These are phyloP conservation scores for Scleropages formosus DNA, from an alignment of 2,797 vertebrate genomes.

Conservation along the genomic window DNA sequence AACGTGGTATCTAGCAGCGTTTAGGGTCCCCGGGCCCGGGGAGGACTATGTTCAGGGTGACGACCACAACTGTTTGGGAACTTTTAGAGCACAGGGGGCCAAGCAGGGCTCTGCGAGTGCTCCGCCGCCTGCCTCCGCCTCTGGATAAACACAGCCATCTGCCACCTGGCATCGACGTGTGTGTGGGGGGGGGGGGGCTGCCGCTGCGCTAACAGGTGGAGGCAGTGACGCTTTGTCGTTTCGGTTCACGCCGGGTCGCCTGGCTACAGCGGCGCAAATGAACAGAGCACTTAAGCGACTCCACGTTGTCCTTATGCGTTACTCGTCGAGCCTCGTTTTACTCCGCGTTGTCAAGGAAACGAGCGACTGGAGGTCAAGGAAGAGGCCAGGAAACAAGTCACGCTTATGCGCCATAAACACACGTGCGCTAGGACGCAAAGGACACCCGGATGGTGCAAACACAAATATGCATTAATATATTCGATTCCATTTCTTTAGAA, in stretches of 20 bases:
- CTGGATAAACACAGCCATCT: conserved; percentile 41
- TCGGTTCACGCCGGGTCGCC: conserved; percentile 26
- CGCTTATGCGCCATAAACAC: conserved; percentile 10
- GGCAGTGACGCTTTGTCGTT: conserved; percentile 22
- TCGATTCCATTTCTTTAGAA: no score
- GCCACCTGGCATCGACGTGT: conserved; percentile 4
- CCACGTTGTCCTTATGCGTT: conserved; percentile 35
- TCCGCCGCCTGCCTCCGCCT: background rate
- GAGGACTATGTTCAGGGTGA: no score
- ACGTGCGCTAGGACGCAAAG: conserved; percentile 4
- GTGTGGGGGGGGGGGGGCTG: conserved; percentile 11
- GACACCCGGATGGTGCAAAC: background rate
- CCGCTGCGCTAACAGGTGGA: conserved; percentile 31
- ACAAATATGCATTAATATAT: background rate
- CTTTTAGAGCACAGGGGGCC: no score
- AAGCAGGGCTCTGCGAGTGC: no score
- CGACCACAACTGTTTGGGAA: no score
- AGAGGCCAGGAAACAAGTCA: conserved; percentile 21
- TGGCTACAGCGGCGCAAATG: conserved; percentile 22
- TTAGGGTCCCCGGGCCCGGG: no score
- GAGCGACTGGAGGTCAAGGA: conserved; percentile 29
- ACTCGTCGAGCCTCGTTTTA: conserved; percentile 38
- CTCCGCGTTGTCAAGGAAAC: conserved; percentile 47
- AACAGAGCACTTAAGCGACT: conserved; percentile 36
- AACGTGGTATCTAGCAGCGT: no score